phyloP scores from a whole-genome alignment of 2,113 vertebrate species.

The Agapornis roseicollis region DNA sequence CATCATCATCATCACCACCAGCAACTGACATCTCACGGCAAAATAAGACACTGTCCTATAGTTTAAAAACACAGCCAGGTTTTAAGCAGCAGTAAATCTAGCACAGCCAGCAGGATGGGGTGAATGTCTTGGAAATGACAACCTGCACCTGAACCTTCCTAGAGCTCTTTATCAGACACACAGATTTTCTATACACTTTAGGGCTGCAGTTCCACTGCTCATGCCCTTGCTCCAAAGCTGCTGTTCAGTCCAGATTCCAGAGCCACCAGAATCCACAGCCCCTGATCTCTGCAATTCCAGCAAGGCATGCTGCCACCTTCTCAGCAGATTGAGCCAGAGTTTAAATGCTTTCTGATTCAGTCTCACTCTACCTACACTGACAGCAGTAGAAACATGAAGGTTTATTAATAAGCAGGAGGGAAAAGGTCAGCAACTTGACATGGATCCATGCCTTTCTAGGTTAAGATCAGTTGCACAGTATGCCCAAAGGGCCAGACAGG shows the following conservation, averaged over 20 bases:
- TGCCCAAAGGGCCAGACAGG: background rate
- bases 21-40: background rate
- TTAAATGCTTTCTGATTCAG: background rate
- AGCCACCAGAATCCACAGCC: background rate
- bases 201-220: background rate
- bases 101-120: background rate
- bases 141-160: background rate
- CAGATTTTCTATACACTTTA: background rate
- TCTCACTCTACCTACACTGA: background rate
- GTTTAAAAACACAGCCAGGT: background rate
- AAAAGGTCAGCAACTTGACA: slow-evolving; percentile 8
- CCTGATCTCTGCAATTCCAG: background rate
- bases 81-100: background rate
- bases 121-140: fast-evolving
- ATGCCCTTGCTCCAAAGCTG: background rate
- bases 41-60: background rate
- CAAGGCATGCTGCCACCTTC: background rate
- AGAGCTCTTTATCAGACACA: background rate
- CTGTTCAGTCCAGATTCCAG: background rate
- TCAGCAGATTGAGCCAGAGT: fast-evolving
- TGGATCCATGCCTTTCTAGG: background rate
- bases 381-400: background rate
- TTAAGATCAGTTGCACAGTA: background rate
- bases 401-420: background rate
- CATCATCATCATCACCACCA: background rate